Base-by-base conservation (phyloP, 1,140 invertebrate species). In the Drosophila mayri region DNA sequence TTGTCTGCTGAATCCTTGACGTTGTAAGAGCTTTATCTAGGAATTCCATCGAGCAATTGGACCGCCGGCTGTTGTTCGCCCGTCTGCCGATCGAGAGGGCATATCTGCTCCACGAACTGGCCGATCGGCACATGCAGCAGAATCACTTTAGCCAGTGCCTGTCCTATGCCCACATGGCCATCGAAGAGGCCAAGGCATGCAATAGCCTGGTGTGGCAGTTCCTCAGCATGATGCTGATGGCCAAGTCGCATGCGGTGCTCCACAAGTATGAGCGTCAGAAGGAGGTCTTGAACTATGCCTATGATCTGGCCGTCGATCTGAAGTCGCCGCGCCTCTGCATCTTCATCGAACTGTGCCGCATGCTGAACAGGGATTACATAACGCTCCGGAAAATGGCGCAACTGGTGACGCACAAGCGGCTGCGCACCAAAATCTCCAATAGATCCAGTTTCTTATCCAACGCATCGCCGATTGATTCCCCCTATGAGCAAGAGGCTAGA, bases 31-130 rank as follows among this genome's bases (percentile, higher is more conserved):
- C 25, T 32, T 4, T 7, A 8, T 30, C 1, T 10, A 86, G 82
- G 18, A 35, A 30, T 6, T 14, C 5, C 7, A 70, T 64, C 0
- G n/a, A 22, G 10, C 35, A 30, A 0, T 10, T 92, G 35, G 81
- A 90, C 22, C 76, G 72, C 14, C 86, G 91, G 0, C 58, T 92
- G 11, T 8, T 63, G 4, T 92, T 87, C 49, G 71, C 91, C 7
- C 75, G 50, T 7, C 74, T 79, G 16, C 68, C 79, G 0, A 91
- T 92, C 7, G 91, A 92, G 12, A 76, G 82, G 10, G 82, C 81
- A 25, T 92, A 92, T 65, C 43, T 92, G 14, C 61, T 90, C 3
- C 85, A 92, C 37, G 91, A 92, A 66, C 64, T 92, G 30, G 86
- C 91, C 38, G 70, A 83, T 4, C 40, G 44, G 16, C 77, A 91